Evolutionary conservation across 2,113 vertebrate genomes (phyloP), one percentile per base, ranked within the genome.

Genomic region (Dolichotis patagonum): DNA sequence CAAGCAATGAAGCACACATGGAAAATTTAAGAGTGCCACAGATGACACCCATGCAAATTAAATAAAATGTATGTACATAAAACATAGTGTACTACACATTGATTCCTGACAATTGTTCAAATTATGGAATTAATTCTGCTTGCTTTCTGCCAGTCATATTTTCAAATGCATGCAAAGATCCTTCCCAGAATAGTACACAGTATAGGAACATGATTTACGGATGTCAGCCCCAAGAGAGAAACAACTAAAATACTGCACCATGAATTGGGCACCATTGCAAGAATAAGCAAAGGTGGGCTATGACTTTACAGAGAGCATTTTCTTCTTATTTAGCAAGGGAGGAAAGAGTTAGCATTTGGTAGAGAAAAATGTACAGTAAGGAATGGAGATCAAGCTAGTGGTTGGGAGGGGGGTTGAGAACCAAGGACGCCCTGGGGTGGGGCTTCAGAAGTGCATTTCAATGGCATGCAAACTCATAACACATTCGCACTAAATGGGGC

Each of bases 291-390:
- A 26, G 12, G 73, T 46, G 43, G 26, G 7, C 13, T 28, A 14
- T 2, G 2, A 28, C 3, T 26, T 2, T 14, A 12, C 12, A 46
- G 6, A 1, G 1, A 46, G 24, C 41, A 14, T 43, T 77, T 46
- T 43, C 4, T 77, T 77, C 46, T 46, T 46, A 46, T 32, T 16
- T 35, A 6, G 67, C 3, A 19, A 46, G 26, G 41, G 13, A 46
- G 26, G 10, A 13, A 24, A 75, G 41, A 14, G 41, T 28, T 11
- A 46, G 26, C 41, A 13, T 7, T 28, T 4, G 0, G 2, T 8
- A 46, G 41, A 46, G 73, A 46, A 46, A 75, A 46, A 77, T 30
- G 12, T 14, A 5, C 13, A 77, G 41, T 16, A 28, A 14, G 17
- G 35, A 20, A 38, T 20, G 6, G 8, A n/a, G 35, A 75, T 43